Evolutionary conservation across 2,797 vertebrate species (phyloP).

Genomic region (Coregonus ussuriensis): DNA sequence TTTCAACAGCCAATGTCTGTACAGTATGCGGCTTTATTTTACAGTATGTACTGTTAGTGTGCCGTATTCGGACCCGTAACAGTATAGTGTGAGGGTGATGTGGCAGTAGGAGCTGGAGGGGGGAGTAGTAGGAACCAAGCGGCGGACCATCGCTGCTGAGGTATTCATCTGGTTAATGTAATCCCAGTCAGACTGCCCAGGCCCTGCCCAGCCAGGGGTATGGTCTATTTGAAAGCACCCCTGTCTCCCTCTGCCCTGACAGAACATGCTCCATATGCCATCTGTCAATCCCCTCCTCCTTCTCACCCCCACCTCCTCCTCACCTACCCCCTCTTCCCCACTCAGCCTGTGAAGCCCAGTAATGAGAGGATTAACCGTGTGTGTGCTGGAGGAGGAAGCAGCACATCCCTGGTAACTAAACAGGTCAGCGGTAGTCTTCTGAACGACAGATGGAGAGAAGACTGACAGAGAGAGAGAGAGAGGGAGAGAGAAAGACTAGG

Average conservation of each 20-base stretch:
- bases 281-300: conserved; percentile 51
- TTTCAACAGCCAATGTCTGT: neutral
- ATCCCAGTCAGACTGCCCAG: conserved; percentile 41
- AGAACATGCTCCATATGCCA: conserved; percentile 55
- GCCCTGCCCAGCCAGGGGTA: conserved; percentile 33
- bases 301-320: conserved; percentile 2
- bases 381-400: conserved; percentile 22
- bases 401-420: neutral
- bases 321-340: neutral
- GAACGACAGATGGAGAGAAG: neutral
- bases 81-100: neutral
- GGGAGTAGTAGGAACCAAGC: too few species aligned
- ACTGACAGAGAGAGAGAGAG: conserved; percentile 27
- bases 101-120: conserved; percentile 12
- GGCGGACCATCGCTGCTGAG: conserved; percentile 20
- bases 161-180: conserved; percentile 60
- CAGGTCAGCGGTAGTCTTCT: neutral
- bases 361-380: conserved; percentile 53
- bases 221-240: conserved; percentile 51
- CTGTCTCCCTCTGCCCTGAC: conserved; percentile 36
- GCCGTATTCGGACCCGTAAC: neutral
- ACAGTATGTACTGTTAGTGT: neutral
- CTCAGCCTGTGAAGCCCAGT: conserved; percentile 28
- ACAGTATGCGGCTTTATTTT: neutral
- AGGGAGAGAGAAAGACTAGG: conserved; percentile 15